Evolutionary conservation across 2,797 vertebrate genomes (phyloP).

Genomic region (Tapera naevia): DNA sequence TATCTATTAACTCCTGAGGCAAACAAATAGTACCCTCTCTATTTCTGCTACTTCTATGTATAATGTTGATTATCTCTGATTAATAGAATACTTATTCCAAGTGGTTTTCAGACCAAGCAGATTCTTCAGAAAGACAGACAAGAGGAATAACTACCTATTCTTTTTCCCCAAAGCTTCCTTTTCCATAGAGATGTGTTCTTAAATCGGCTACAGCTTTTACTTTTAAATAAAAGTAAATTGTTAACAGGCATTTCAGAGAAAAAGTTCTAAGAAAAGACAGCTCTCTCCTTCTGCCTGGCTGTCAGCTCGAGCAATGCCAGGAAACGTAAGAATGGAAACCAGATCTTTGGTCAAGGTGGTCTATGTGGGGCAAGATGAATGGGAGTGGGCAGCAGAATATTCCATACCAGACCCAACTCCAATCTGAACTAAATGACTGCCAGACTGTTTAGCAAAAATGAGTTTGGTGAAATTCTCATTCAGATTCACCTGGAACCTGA

Average conservation of each 20-base stretch:
- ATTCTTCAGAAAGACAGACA: background rate
- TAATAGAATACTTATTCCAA: background rate
- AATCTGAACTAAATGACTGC: background rate
- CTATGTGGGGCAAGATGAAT: background rate
- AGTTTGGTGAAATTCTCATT: background rate
- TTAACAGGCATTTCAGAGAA: background rate
- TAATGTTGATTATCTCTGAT: background rate
- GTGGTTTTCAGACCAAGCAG: background rate
- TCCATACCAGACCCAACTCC: background rate
- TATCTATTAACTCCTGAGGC: background rate
- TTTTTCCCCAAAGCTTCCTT: background rate
- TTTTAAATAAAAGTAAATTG: background rate
- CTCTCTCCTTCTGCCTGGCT: background rate
- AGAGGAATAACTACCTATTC: background rate
- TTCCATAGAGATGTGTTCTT: background rate
- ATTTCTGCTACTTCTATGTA: background rate
- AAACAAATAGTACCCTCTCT: background rate
- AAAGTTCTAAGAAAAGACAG: background rate
- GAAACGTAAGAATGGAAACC: background rate
- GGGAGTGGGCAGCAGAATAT: background rate
- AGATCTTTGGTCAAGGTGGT: background rate
- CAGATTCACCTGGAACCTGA: background rate
- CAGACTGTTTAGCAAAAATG: background rate
- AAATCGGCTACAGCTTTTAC: background rate
- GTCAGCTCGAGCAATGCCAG: background rate